A percentile compares a stretch with the other conserved stretches of the same genome.
phyloP scores from a whole-genome alignment of 2,888 invertebrate species.

The Altica lythri region DNA sequence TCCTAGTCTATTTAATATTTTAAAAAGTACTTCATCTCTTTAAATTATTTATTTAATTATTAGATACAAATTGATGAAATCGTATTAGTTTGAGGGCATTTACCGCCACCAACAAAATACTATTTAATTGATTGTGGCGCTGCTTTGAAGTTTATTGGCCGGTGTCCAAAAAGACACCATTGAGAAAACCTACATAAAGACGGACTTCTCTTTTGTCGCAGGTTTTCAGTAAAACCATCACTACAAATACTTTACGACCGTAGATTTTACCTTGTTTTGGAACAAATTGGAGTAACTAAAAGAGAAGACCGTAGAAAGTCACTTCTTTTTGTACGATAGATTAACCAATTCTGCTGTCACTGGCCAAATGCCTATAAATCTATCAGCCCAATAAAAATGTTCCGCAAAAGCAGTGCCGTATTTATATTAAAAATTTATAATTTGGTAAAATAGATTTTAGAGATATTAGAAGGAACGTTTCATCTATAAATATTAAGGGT shows the following conservation, averaged over 20 bases:
- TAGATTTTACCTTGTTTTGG: slow-evolving; percentile 28
- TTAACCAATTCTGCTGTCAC: slow-evolving; percentile 31
- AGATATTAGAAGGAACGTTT: too few relatives aligned
- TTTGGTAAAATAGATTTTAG: too few relatives aligned
- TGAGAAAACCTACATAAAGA: slow-evolving; percentile 20
- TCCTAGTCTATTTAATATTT: too few relatives aligned
- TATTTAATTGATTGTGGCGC: slow-evolving; percentile 2
- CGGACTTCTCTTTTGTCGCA: slow-evolving; percentile 21
- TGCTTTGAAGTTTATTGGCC: slow-evolving; percentile 13
- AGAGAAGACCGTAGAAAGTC: slow-evolving; percentile 27
- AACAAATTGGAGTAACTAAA: slow-evolving; percentile 26
- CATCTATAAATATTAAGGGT: too few relatives aligned
- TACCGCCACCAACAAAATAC: too few relatives aligned
- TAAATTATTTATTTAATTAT: too few relatives aligned
- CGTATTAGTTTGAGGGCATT: too few relatives aligned
- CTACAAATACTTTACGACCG: slow-evolving; percentile 28
- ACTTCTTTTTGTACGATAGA: slow-evolving; percentile 30
- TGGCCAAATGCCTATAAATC: slow-evolving; percentile 30
- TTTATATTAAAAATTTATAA: too few relatives aligned
- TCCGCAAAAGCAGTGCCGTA: slow-evolving; percentile 10
- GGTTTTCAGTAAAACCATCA: slow-evolving; percentile 24
- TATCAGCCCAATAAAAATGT: slow-evolving; percentile 28
- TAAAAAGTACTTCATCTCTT: too few relatives aligned
- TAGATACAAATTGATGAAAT: too few relatives aligned
- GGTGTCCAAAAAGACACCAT: slow-evolving; percentile 17